These are phyloP conservation scores for Coecobrya sp. DNA, from an alignment of 2,888 invertebrate genomes.

Conservation along the genomic window DNA sequence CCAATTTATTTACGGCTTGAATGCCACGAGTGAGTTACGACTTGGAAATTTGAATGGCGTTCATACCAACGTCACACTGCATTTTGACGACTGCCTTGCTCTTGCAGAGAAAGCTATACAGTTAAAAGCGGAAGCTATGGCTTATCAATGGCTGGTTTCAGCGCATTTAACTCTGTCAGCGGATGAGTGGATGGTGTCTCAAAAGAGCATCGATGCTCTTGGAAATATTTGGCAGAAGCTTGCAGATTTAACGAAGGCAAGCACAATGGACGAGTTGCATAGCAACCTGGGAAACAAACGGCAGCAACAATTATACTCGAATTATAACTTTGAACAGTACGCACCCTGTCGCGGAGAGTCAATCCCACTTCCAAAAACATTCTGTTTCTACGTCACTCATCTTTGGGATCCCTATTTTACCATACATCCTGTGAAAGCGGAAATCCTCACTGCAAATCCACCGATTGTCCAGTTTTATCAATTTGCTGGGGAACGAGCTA, in stretches of 20 bases:
- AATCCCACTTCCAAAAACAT: not conserved
- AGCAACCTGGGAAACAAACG: not conserved
- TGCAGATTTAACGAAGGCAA: not conserved
- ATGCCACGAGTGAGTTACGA: slow-evolving; percentile 18
- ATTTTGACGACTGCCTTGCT: slow-evolving; percentile 28
- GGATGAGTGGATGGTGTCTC: not conserved
- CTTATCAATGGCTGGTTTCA: slow-evolving; percentile 39
- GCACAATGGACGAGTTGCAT: not conserved
- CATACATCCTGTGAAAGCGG: slow-evolving; percentile 56
- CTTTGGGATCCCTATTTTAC: slow-evolving; percentile 32
- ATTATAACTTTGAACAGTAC: not conserved
- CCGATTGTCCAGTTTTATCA: slow-evolving; percentile 52
- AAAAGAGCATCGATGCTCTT: not conserved
- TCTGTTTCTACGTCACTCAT: not conserved
- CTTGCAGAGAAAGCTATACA: not conserved
- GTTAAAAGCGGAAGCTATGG: not conserved
- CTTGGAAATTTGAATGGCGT: not conserved
- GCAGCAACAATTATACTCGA: not conserved
- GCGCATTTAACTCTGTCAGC: not conserved
- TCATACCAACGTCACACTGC: not conserved
- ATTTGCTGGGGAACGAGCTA: not conserved
- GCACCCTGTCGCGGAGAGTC: not conserved
- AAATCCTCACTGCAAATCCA: slow-evolving; percentile 38
- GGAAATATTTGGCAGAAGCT: not conserved
- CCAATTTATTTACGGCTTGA: slow-evolving; percentile 42